Conservation (phyloP, 2,888 invertebrate genomes). For the Harpalus rubripes region DNA sequence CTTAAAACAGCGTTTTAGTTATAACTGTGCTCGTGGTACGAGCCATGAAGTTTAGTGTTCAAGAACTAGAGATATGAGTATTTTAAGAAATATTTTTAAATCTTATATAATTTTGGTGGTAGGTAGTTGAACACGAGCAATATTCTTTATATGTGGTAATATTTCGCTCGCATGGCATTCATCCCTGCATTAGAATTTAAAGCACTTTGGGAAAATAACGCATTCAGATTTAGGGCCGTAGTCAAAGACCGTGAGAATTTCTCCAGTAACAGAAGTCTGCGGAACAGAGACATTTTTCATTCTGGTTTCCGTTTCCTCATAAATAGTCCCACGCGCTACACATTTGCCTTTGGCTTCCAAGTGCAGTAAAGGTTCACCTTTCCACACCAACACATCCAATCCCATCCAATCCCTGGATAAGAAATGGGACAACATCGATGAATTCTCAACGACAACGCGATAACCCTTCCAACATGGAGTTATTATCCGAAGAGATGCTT, state of each 20-base stretch:
- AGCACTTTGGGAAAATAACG: slow-evolving; percentile 36
- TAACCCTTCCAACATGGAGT: background rate
- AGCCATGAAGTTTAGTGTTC: too few species aligned
- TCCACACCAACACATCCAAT: slow-evolving; percentile 17
- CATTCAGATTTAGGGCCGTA: slow-evolving; percentile 38
- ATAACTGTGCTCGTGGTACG: too few species aligned
- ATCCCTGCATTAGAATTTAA: slow-evolving; percentile 25
- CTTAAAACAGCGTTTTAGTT: too few species aligned
- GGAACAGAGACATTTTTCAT: slow-evolving; percentile 57
- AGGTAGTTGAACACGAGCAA: background rate
- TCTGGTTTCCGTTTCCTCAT: slow-evolving; percentile 58
- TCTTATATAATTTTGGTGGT: background rate
- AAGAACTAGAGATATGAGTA: too few species aligned
- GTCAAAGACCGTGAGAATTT: slow-evolving; percentile 54
- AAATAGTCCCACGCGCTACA: slow-evolving; percentile 47
- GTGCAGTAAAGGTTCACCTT: slow-evolving; percentile 23
- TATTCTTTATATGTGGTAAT: slow-evolving; percentile 3
- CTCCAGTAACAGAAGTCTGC: background rate
- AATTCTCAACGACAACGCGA: background rate
- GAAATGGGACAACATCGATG: slow-evolving; percentile 37
- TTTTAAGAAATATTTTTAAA: too few species aligned
- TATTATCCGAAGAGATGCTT: background rate
- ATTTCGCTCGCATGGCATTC: background rate
- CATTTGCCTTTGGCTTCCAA: slow-evolving; percentile 36
- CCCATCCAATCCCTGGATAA: slow-evolving; percentile 24